Evolutionary conservation across 2,888 invertebrate species (phyloP).

Genomic region (Oscheius sp.): DNA sequence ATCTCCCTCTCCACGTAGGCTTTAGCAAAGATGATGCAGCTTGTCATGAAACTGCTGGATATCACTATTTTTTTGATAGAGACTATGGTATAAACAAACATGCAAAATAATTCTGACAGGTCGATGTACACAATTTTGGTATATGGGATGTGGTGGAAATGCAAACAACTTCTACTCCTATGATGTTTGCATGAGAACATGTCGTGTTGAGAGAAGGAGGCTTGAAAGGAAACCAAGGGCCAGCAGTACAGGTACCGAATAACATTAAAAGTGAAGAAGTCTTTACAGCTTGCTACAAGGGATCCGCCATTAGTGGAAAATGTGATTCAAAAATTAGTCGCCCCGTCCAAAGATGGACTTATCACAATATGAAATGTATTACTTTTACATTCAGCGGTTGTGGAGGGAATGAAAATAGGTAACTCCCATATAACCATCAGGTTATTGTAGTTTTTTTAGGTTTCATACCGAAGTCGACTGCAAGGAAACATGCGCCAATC

Average conservation of each 20-base stretch:
- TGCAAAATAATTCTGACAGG: conserved; percentile 42
- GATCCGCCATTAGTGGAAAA: conserved; percentile 44
- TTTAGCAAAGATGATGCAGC: conserved; percentile 55
- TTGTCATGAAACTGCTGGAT: conserved; percentile 62
- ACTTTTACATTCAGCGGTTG: conserved; percentile 52
- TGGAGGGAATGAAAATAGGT: conserved; percentile 55
- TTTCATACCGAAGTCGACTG: conserved; percentile 47
- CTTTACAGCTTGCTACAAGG: conserved; percentile 57
- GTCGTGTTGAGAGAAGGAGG: conserved; percentile 25
- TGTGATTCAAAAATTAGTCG: conserved; percentile 44
- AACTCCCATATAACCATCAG: neutral
- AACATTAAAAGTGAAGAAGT: neutral
- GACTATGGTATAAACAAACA: conserved; percentile 49
- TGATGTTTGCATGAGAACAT: conserved; percentile 50
- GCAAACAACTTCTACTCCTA: conserved; percentile 56
- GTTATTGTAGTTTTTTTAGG: conserved; percentile 36
- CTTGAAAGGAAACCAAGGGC: conserved; percentile 45
- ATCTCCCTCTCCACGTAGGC: conserved; percentile 62
- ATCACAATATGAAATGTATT: conserved; percentile 35
- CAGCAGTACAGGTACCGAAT: conserved; percentile 40
- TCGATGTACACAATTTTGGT: conserved; percentile 66
- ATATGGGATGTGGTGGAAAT: conserved; percentile 67
- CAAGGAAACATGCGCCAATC: conserved; percentile 48
- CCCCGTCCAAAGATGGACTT: conserved; percentile 51
- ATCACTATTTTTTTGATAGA: conserved; percentile 61